These are phyloP conservation scores for Acanthopagrus latus DNA, from an alignment of 2,797 vertebrate genomes.

Conservation along the genomic window DNA sequence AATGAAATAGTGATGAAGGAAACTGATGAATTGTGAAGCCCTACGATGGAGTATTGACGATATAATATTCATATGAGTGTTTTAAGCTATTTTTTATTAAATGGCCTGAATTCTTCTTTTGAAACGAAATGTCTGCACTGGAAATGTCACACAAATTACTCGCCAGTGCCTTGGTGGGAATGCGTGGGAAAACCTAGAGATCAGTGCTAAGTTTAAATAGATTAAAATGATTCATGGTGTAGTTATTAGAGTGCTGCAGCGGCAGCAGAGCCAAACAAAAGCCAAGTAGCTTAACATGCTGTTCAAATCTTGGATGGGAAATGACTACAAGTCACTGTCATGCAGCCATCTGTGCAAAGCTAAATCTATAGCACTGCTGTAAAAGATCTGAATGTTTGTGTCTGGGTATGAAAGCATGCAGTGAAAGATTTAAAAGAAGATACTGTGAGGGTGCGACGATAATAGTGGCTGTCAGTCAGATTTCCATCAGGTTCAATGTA, in stretches of 20 bases:
- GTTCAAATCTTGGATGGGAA: slow-evolving; percentile 15
- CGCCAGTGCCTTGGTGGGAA: background rate
- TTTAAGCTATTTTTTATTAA: background rate
- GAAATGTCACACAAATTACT: background rate
- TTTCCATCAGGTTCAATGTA: background rate
- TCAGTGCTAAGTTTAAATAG: background rate
- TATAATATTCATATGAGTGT: background rate
- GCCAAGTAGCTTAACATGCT: slow-evolving; percentile 9
- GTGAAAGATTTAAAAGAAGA: background rate
- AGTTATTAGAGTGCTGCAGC: background rate
- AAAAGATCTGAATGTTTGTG: background rate
- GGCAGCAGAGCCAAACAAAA: background rate
- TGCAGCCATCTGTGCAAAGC: background rate
- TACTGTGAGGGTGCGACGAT: background rate
- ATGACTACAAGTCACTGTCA: background rate
- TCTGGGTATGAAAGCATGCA: background rate
- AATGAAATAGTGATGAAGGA: background rate
- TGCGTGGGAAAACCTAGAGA: background rate
- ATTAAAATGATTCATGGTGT: background rate
- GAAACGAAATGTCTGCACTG: background rate
- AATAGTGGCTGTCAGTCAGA: background rate
- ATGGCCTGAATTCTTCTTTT: background rate
- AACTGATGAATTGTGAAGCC: too few species aligned
- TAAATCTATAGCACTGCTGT: background rate
- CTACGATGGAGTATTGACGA: background rate